Evolutionary conservation across 2,797 vertebrate genomes (phyloP).

Genomic region (Pelochelys cantorii): DNA sequence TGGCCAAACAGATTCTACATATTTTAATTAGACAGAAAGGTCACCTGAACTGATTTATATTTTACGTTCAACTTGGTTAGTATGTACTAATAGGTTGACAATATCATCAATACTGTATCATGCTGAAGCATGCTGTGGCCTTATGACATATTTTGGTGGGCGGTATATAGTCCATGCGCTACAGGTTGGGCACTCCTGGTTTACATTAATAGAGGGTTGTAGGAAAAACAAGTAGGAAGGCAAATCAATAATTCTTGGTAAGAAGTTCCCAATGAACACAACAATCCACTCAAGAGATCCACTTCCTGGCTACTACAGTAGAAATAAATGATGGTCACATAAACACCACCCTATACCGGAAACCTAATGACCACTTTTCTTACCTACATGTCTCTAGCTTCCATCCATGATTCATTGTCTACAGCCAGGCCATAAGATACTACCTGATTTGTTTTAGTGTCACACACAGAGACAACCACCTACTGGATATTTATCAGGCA

Average conservation of each 20-base stretch:
- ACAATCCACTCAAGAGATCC: background rate
- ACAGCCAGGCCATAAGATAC: no score
- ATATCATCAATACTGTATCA: background rate
- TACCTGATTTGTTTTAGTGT: no score
- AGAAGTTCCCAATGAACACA: background rate
- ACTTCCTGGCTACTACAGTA: no score
- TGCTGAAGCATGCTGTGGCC: background rate
- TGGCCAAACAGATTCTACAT: background rate
- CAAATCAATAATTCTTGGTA: background rate
- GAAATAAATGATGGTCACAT: no score
- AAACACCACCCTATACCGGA: no score
- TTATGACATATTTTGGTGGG: background rate
- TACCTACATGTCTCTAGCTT: no score
- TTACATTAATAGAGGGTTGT: background rate
- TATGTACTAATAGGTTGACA: background rate
- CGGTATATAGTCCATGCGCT: background rate
- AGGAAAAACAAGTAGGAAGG: background rate
- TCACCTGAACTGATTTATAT: background rate
- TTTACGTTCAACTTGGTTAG: background rate
- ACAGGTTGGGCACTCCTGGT: background rate
- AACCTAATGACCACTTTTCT: no score
- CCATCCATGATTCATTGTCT: no score
- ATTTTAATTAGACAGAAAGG: background rate
- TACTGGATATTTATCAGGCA: no score
- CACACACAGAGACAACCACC: no score